Evolutionary conservation across 2,888 invertebrate species (phyloP), one percentile per base, ranked within the genome.

Genomic region (Euzophera pinguis): DNA sequence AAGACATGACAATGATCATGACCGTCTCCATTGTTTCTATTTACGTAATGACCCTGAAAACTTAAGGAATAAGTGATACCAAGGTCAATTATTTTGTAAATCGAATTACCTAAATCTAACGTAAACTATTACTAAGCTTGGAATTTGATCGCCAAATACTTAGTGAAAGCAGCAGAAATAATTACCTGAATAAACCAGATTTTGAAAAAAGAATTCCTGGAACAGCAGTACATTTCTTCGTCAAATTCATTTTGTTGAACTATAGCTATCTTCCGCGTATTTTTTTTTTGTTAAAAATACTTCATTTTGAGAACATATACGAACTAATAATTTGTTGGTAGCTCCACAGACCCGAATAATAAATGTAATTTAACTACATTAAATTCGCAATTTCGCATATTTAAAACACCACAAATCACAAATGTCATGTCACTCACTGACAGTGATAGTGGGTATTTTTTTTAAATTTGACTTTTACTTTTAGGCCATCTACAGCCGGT

Each of bases 31-130:
- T 57, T 58, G 63, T 58, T 54, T 77, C 78, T 87, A 89, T 88
- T 89, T 88, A 76, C 71, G 83, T 82, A 84, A 81, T 84, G 87
- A 85, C 90, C 90, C 88, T 90, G 90, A 87, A 90, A 86, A 74
- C 90, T 89, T 66, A 38, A 73, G 65, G 70, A 75, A 73, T 59
- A 53, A 47, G 51, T 42, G 53, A 43, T 48, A 10, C 41, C 49
- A 41, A 41, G 39, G 49, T 41, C 8, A 32, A 32, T 7, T 10
- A 29, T 2, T 49, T 8, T 5, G 5, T 22, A 22, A 3, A 5
- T n/a, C n/a, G n/a, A n/a, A n/a, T n/a, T n/a, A n/a, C n/a, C 22
- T 22, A 5, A 22, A 22, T 5, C 22, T 3, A 22, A 22, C 22
- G 22, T 22, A 22, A 5, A 22, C 22, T 5, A 22, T 22, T 2